Percentiles rank a stretch among this genome's conserved stretches.
These are phyloP conservation scores for Typhlichthys subterraneus DNA, from an alignment of 2,797 vertebrate species.

Conservation along the genomic window DNA sequence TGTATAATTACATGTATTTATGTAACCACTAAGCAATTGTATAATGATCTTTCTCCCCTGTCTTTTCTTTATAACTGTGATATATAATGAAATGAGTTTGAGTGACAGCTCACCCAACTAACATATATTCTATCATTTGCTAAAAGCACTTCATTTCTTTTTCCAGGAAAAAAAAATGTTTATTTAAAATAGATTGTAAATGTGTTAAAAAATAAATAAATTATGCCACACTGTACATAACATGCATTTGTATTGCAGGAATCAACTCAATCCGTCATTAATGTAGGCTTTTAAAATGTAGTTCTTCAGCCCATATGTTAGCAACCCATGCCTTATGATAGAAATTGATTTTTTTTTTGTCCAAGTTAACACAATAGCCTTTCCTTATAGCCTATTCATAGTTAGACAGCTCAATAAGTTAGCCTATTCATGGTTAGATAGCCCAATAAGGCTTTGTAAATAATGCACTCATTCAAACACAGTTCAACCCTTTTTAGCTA, in stretches of 20 bases:
- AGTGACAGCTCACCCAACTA: slow-evolving; percentile 57
- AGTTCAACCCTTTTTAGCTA: slow-evolving; percentile 52
- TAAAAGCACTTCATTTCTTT: slow-evolving; percentile 81
- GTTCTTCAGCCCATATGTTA: slow-evolving; percentile 51
- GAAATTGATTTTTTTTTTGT: slow-evolving; percentile 1
- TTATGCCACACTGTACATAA: slow-evolving; percentile 80
- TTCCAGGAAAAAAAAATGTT: slow-evolving; percentile 64
- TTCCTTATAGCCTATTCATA: slow-evolving; percentile 21
- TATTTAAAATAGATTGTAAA: slow-evolving; percentile 82
- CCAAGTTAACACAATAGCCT: slow-evolving; percentile 43
- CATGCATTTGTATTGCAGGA: slow-evolving; percentile 72
- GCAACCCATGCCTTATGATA: slow-evolving; percentile 45
- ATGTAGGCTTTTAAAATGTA: slow-evolving; percentile 61
- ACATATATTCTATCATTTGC: slow-evolving; percentile 63
- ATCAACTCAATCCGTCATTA: slow-evolving; percentile 65
- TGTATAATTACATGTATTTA: slow-evolving; percentile 78
- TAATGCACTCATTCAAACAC: slow-evolving; percentile 55
- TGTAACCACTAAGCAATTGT: slow-evolving; percentile 80
- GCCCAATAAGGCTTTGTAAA: slow-evolving; percentile 67
- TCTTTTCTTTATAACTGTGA: slow-evolving; percentile 66
- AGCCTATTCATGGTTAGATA: slow-evolving; percentile 45
- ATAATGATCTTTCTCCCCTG: slow-evolving; percentile 59
- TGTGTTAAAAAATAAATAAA: slow-evolving; percentile 75
- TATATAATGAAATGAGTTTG: slow-evolving; percentile 58
- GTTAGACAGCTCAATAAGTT: slow-evolving; percentile 58